Percentiles rank a stretch among this genome's conserved stretches.
Evolutionary conservation across 2,888 invertebrate genomes (phyloP).

Genomic region (Conomelus anceps): DNA sequence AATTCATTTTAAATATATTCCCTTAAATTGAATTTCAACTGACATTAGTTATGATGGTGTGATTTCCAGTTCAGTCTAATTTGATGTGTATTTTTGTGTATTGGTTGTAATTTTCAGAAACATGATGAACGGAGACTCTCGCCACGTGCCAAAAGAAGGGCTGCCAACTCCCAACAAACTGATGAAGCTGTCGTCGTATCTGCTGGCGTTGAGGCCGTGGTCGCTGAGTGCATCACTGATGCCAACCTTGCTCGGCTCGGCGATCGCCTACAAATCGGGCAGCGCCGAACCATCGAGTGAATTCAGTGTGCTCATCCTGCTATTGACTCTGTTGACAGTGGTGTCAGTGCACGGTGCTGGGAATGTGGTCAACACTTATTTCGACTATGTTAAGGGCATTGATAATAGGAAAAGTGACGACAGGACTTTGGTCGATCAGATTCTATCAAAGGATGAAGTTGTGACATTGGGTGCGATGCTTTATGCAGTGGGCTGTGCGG

Average conservation of each 20-base stretch:
- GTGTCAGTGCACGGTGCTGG: constrained; percentile 93
- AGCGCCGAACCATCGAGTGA: constrained; percentile 63
- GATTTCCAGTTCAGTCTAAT: too few relatives aligned
- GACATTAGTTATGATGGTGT: too few relatives aligned
- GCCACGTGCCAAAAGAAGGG: constrained; percentile 15
- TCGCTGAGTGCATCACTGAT: constrained; percentile 85
- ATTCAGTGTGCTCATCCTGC: constrained; percentile 70
- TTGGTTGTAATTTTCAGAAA: background rate
- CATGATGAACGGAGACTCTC: constrained; percentile 25
- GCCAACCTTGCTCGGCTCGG: constrained; percentile 84
- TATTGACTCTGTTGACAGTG: constrained; percentile 78
- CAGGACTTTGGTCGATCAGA: constrained; percentile 87
- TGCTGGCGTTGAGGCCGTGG: constrained; percentile 87
- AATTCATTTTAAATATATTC: too few relatives aligned
- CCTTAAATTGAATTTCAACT: too few relatives aligned
- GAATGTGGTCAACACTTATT: constrained; percentile 94
- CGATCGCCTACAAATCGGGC: constrained; percentile 67
- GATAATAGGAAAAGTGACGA: constrained; percentile 91
- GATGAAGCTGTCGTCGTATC: constrained; percentile 84
- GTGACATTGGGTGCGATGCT: constrained; percentile 82
- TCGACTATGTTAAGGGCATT: constrained; percentile 88
- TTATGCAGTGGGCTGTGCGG: constrained; percentile 78
- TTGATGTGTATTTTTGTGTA: background rate
- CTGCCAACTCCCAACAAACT: constrained; percentile 38
- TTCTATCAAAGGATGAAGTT: constrained; percentile 74